Percentiles rank a stretch among this genome's conserved stretches.
Conservation (phyloP, 2,888 invertebrate genomes). For the Aplocera efformata region DNA sequence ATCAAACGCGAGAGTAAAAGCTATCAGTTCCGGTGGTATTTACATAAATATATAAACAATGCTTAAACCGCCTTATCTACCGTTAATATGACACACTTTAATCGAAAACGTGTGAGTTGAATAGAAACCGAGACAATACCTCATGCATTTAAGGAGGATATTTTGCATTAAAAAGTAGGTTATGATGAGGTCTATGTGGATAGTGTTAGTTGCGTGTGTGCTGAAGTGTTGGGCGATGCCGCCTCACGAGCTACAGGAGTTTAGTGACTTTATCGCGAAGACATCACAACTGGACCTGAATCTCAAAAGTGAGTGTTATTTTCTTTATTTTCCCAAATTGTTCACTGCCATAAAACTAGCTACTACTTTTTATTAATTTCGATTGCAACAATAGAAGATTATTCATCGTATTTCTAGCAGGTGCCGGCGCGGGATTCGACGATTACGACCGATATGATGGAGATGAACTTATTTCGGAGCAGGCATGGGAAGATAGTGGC, state of each 20-base stretch:
- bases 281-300: conserved; percentile 67
- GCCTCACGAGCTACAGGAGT: conserved; percentile 63
- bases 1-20: conserved; percentile 41
- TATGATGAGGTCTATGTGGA: conserved; percentile 48
- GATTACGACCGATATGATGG: conserved; percentile 50
- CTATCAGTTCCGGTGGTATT: conserved; percentile 23
- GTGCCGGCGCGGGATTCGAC: conserved; percentile 40
- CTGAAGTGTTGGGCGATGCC: conserved; percentile 59
- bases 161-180: conserved; percentile 24
- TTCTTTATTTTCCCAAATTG: no score
- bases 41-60: conserved; percentile 36
- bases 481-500: conserved; percentile 76
- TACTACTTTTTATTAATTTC: no score
- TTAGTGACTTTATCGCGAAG: conserved; percentile 59
- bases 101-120: conserved; percentile 41
- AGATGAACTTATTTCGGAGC: conserved; percentile 54
- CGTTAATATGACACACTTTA: conserved; percentile 57
- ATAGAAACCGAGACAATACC: conserved; percentile 33
- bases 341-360: no score
- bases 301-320: conserved; percentile 69
- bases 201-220: conserved; percentile 51
- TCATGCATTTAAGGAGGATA: conserved; percentile 36
- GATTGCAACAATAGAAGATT: no score
- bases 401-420: conserved; percentile 37
- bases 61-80: conserved; percentile 33